Conservation (phyloP, 2,113 vertebrate species). For the Pluvialis apricaria region DNA sequence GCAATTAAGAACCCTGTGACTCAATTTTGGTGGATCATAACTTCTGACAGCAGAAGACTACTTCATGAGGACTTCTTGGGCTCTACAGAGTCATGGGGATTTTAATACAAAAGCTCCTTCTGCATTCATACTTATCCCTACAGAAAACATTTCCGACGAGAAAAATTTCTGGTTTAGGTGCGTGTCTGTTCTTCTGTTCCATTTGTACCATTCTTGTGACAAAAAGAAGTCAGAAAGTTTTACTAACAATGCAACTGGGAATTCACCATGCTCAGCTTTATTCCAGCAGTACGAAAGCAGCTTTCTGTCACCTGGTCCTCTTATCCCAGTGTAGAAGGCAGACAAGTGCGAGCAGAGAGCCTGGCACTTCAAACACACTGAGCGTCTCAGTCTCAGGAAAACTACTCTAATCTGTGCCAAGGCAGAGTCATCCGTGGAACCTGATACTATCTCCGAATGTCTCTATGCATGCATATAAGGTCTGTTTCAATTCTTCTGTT, state of each 20-base stretch:
- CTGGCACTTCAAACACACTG: not conserved
- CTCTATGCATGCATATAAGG: not conserved
- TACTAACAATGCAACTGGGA: not conserved
- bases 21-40: not conserved
- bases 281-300: not conserved
- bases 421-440: not conserved
- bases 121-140: not conserved
- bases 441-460: not conserved
- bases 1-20: not conserved
- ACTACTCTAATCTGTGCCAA: not conserved
- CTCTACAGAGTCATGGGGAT: not conserved
- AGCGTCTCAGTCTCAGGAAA: not conserved
- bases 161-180: not conserved
- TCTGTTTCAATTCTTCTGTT: not conserved
- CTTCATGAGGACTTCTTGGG: not conserved
- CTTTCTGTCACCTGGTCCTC: not conserved
- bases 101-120: not conserved
- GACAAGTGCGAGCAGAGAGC: not conserved
- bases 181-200: not conserved
- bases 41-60: not conserved
- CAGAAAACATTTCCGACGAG: not conserved
- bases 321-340: not conserved
- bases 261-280: not conserved
- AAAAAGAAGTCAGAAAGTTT: not conserved
- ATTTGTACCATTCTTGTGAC: not conserved